Evolutionary conservation across 2,113 vertebrate genomes (phyloP).

Genomic region (Talpa occidentalis): DNA sequence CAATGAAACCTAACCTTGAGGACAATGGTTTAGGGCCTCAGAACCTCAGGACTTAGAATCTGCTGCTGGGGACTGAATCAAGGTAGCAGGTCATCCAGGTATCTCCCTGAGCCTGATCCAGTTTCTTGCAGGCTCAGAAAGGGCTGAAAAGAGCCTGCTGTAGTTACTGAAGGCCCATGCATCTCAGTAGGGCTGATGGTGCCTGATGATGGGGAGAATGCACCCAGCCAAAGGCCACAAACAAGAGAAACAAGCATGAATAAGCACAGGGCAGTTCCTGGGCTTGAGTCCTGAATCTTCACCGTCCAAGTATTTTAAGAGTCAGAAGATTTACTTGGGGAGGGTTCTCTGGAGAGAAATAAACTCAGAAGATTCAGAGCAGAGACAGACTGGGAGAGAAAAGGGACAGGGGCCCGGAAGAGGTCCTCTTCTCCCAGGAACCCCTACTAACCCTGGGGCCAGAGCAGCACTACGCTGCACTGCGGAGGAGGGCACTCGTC

Average conservation of each 20-base stretch:
- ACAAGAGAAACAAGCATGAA: not conserved
- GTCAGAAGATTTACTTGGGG: not conserved
- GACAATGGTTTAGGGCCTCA: not conserved
- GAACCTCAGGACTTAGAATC: not conserved
- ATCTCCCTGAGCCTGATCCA: not conserved
- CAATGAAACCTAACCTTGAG: not conserved
- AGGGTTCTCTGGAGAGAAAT: not conserved
- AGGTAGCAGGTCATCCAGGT: not conserved
- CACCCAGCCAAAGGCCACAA: not conserved
- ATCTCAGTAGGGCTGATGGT: no score
- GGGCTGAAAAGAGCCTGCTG: not conserved
- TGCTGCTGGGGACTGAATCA: not conserved
- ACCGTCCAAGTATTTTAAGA: not conserved
- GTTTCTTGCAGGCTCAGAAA: not conserved
- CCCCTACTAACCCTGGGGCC: not conserved
- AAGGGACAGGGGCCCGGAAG: not conserved
- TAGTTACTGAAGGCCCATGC: not conserved
- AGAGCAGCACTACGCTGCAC: not conserved
- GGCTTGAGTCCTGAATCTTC: not conserved
- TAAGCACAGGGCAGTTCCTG: not conserved
- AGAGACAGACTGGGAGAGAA: not conserved
- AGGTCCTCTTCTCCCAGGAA: not conserved
- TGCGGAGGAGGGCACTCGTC: rapidly evolving
- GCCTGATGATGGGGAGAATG: not conserved
- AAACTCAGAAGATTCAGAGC: not conserved